Evolutionary conservation across 2,888 invertebrate genomes (phyloP), one percentile per base, ranked within the genome.

Genomic region (Heteropelma amictum): DNA sequence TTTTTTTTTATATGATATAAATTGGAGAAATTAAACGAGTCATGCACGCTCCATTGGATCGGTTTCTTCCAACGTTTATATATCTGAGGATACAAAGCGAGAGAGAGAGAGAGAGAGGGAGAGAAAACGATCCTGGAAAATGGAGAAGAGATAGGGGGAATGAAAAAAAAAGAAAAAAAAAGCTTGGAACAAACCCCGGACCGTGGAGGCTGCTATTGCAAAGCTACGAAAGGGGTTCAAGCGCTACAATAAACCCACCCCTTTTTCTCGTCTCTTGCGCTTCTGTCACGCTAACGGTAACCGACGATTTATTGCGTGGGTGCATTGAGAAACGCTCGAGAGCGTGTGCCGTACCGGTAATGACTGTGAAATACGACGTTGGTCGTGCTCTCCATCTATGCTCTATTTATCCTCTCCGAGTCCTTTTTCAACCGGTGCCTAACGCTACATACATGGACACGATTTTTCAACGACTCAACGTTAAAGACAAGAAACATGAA

Each of bases 331-430:
- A 70, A 82, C 81, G 82, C 82, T 81, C 81, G 81, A 81, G 82
- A 84, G 84, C 84, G 81, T n/a, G n/a, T 84, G 84, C 47, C 28
- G 60, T 60, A 30, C 60, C 85, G 42, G 42, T 86, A 86, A 87
- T 86, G 84, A 85, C 84, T 85, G 83, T 87, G 85, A 87, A 85
- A 87, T 87, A 87, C 84, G 84, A 84, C 80, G 82, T 82, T 83
- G 81, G 45, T 21, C 40, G 23, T 54, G 26, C 80, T 78, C 78
- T 77, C 77, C 64, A 51, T 67, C 67, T 79, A 63, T 68, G 53
- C 67, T 58, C 75, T 68, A 61, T 71, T 19, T 58, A 35, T 47
- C n/a, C n/a, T 51, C 3, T 28, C n/a, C 63, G 17, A 40, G 40
- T 69, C 45, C 64, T 58, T 72, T 64, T 45, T 60, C 58, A 63